Evolutionary conservation across 2,797 vertebrate species (phyloP), one percentile per base, ranked within the genome.

Genomic region (Myotis planiceps): DNA sequence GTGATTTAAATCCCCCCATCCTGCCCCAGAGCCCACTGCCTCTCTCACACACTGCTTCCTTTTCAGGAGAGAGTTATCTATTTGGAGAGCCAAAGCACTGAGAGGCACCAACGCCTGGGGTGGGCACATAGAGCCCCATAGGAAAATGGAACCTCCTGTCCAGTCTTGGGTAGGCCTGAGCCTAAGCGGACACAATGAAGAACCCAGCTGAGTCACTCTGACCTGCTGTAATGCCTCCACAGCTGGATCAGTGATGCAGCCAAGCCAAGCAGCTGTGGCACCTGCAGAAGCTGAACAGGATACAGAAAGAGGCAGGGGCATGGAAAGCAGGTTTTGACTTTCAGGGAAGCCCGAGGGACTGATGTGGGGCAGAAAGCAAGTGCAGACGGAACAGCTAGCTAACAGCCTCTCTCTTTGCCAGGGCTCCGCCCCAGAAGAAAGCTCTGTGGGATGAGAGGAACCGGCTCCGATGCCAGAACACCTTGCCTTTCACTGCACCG

Each of bases 121-220:
- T 3, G 21, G 16, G 34, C 9, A 9, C 6, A 18, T 0, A 53
- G 49, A 96, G 18, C 8, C 15, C 42, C 13, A 6, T 25, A 27
- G n/a, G n/a, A 92, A 80, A 97, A 97, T 74, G 55, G 68, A 37
- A 58, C 86, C 75, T 89, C 37, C 89, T 95, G 76, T 9, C n/a
- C 13, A 45, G 25, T 37, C 65, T 90, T 75, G 76, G 91, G 81
- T 55, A 96, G 93, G 37, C 39, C 47, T 27, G 15, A 78, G 49
- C 45, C 82, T 88, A 3, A 32, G 82, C 45, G 88, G 68, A 94
- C 27, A n/a, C 21, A 95, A 83, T 0, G 6, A 88, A 32, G 0
- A 96, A 97, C 49, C 45, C 89, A 85, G 32, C 0, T 68, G 79
- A 96, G 88, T 94, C 72, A 9, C 88, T 88, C 47, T 55, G 83